Evolutionary conservation across 2,888 invertebrate species (phyloP).

Genomic region (Punctoribates punctum): DNA sequence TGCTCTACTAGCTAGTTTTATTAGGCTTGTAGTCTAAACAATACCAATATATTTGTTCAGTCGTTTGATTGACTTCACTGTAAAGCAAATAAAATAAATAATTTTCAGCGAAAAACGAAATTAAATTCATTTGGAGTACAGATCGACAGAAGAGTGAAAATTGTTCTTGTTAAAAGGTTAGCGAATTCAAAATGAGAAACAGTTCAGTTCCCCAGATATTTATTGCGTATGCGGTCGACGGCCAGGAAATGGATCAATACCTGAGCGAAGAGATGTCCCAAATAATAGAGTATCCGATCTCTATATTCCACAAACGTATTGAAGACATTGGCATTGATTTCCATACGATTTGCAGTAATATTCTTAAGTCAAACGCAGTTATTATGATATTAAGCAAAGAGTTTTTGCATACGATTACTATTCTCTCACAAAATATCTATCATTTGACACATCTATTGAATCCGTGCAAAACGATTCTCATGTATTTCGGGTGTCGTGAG

Average conservation of each 20-base stretch:
- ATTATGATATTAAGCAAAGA: not conserved
- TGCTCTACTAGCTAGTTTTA: too few species aligned
- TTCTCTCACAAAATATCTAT: not conserved
- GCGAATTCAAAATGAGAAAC: too few species aligned
- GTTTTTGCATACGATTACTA: not conserved
- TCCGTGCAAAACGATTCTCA: not conserved
- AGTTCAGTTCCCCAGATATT: too few species aligned
- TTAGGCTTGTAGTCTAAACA: too few species aligned
- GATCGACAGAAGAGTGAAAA: too few species aligned
- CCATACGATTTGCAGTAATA: not conserved
- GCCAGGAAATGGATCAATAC: not conserved
- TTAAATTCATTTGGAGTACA: too few species aligned
- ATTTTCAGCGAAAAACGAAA: too few species aligned
- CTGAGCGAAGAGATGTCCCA: slow-evolving; percentile 1
- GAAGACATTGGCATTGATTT: not conserved
- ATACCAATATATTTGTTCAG: too few species aligned
- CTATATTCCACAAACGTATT: slow-evolving; percentile 3
- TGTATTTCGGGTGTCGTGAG: not conserved
- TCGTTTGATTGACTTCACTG: too few species aligned
- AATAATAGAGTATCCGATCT: not conserved
- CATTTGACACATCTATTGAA: not conserved
- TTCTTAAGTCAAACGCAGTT: not conserved
- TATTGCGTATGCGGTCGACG: not conserved
- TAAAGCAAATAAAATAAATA: too few species aligned
- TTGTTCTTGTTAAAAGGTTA: too few species aligned